Base-by-base conservation (phyloP, 2,888 invertebrate species). In the Agrotis exclamationis region DNA sequence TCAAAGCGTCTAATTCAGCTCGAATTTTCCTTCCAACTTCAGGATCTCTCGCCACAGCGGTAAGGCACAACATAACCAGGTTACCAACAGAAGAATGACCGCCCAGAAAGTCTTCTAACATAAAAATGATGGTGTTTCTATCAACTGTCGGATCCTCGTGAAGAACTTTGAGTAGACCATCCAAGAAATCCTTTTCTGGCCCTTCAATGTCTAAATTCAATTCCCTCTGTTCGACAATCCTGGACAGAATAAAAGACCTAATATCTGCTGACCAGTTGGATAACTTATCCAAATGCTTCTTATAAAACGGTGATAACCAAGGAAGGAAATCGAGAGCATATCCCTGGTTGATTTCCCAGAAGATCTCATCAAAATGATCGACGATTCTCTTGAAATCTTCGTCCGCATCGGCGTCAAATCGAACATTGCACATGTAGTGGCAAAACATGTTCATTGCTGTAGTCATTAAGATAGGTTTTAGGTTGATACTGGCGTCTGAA, bases 331-430 rank as follows among this genome's bases (percentile, higher is more conserved):
- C 99, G 0, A 98, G 97, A 0, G 98, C 98, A 90, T 98, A 98
- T 0, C 98, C 98, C 86, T 98, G 98, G 91, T 99, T 99, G 79
- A 99, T 98, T 89, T 99, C 98, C 98, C 98, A 98, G 94, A 99
- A 99, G 63, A 99, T 98, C 84, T 98, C 97, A 86, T 99, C 99
- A 90, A 98, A 99, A 70, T 96, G 97, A 33, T 97, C 95, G 0
- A 98, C 98, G 9, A 98, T 96, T 70, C 96, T 95, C 60, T 96
- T 94, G 93, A 98, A 99, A 22, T 97, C 97, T 0, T 86, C 70
- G 82, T 98, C 98, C 1, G 80, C 87, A 18, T 97, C 96, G 68
- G 97, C 97, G 53, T 97, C 97, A 86, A 98, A 98, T 2, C 98
- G 96, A 0, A 97, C 96, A n/a, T 97, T 98, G 93, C 98, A 98